Base-by-base conservation (phyloP, 2,797 vertebrate species). In the Apodemus agrarius region DNA sequence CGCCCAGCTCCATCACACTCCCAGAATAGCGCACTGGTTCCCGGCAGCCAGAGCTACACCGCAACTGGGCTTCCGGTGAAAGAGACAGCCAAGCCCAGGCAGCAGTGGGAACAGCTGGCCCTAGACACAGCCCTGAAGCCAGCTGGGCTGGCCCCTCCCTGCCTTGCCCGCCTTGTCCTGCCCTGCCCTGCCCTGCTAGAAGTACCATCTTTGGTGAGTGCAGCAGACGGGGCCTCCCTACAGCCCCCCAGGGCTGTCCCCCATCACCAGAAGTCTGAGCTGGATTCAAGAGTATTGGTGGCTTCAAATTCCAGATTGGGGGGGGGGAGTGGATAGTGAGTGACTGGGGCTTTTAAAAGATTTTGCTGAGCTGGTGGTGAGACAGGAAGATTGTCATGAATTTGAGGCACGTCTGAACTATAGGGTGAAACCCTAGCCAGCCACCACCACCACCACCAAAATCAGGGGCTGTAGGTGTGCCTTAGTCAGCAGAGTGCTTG, bases 1-100 rank as follows among this genome's bases (percentile, higher is more conserved):
- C 43, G 91, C 95, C 97, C 43, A 67, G 78, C 80, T 57, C 92
- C 96, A 90, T 78, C 96, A 57, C 19, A 0, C 26, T 96, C 97
- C 96, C 98, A 98, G 96, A 98, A 98, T 98, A 98, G 97, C 90
- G 0, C 89, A 59, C 0, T 0, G 43, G 86, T 97, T 98, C 96
- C 98, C 81, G 69, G 95, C 97, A 97, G 98, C 93, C 90, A 7
- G 0, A 81, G 78, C 91, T 1, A 34, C 96, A 89, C 96, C 46
- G 8, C 96, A 59, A 76, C 96, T 76, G 87, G 89, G 69, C 95
- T 96, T 96, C 95, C 78, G 52, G 96, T 0, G 63, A 90, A 26
- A 29, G 78, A 93, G 89, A 84, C 46, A 76, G 76, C 86, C 75
- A 61, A 74, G 79, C 75, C 84, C 59, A 86, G 26, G 76, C 24